Percentiles rank a stretch among this genome's conserved stretches.
These are phyloP conservation scores for Micromesistius poutassou DNA, from an alignment of 2,797 vertebrate genomes.

Conservation along the genomic window DNA sequence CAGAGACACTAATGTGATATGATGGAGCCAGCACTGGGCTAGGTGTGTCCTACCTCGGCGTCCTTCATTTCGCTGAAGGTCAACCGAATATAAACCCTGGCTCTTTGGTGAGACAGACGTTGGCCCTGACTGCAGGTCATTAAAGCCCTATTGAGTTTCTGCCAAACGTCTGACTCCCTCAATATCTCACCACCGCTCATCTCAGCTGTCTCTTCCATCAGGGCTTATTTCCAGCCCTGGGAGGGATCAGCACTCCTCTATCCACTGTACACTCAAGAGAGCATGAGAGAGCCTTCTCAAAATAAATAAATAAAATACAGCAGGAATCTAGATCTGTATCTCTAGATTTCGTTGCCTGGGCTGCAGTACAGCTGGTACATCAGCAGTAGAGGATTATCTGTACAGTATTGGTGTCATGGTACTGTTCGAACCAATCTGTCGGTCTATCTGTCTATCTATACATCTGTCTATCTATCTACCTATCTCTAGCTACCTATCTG, in stretches of 20 bases:
- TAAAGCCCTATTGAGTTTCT: slow-evolving; percentile 76
- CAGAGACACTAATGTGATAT: slow-evolving; percentile 26
- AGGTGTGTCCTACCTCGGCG: slow-evolving; percentile 35
- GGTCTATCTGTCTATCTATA: not conserved
- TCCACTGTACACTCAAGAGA: slow-evolving; percentile 30
- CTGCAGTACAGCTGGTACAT: slow-evolving; percentile 26
- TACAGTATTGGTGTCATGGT: slow-evolving; percentile 5
- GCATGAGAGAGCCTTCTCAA: slow-evolving; percentile 8
- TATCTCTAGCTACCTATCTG: too few relatives aligned
- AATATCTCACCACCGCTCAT: slow-evolving; percentile 63
- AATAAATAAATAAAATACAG: slow-evolving; percentile 6
- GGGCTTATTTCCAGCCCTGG: slow-evolving; percentile 55
- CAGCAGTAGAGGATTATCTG: slow-evolving; percentile 28
- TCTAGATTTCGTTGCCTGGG: slow-evolving; percentile 32
- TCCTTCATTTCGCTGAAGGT: slow-evolving; percentile 61
- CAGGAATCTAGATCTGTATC: slow-evolving; percentile 27
- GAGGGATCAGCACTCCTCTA: slow-evolving; percentile 48
- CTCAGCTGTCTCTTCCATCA: slow-evolving; percentile 56
- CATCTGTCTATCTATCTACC: too few relatives aligned
- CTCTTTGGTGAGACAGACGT: slow-evolving; percentile 58
- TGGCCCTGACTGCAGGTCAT: slow-evolving; percentile 66
- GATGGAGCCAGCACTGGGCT: slow-evolving; percentile 43
- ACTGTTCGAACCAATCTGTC: not conserved
- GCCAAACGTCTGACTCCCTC: slow-evolving; percentile 63
- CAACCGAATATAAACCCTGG: slow-evolving; percentile 55